These are phyloP conservation scores for Tachycineta bicolor DNA, from an alignment of 2,113 vertebrate species.

Conservation along the genomic window DNA sequence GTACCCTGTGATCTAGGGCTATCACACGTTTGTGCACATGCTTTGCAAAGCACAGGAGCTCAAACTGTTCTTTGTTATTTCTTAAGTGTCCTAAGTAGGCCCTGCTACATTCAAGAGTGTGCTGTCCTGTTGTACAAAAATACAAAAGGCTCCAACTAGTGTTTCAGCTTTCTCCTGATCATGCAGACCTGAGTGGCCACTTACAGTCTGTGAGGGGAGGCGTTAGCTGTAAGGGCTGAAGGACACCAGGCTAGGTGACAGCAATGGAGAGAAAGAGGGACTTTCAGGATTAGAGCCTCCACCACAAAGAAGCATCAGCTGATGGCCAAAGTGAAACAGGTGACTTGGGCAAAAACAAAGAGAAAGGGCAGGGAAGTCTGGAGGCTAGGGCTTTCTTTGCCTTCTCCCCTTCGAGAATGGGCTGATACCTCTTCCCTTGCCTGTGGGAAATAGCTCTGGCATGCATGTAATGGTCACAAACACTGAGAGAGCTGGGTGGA, in stretches of 20 bases:
- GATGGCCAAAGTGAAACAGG: rapidly evolving
- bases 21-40: neutral
- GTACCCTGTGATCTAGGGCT: neutral
- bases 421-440: neutral
- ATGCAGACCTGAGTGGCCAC: neutral
- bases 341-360: neutral
- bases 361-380: neutral
- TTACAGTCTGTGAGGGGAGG: neutral
- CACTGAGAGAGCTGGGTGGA: neutral
- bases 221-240: neutral
- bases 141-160: neutral
- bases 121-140: neutral
- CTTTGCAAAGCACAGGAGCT: neutral
- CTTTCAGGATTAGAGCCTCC: neutral
- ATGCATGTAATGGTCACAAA: neutral
- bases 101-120: neutral
- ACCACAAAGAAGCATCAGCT: neutral
- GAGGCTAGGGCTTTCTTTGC: neutral
- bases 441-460: neutral
- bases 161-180: neutral
- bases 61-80: neutral
- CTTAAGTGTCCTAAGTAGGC: neutral
- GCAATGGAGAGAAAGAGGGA: neutral
- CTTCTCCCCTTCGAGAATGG: neutral
- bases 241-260: neutral